Evolutionary conservation across 2,113 vertebrate genomes (phyloP), one percentile per base, ranked within the genome.

Genomic region (Mustela lutreola): DNA sequence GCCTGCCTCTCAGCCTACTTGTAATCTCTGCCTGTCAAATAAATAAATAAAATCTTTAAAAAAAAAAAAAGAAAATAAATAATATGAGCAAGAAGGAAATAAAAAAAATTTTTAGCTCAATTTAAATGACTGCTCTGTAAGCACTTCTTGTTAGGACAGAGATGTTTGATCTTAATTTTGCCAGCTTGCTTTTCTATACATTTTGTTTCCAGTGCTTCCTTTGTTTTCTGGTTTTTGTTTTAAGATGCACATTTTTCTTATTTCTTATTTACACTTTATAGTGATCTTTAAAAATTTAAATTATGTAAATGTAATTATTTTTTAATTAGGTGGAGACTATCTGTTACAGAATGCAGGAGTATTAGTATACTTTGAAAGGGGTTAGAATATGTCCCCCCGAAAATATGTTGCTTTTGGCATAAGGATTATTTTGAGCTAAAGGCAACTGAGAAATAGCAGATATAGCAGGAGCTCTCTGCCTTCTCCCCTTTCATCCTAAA

Each of bases 121-220:
- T 2, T 58, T 58, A 58, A 58, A 58, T 58, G 58, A 58, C 58
- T 58, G 58, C 58, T 22, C 58, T 22, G 56, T 58, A 58, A 58
- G 19, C 58, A 58, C 7, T 58, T 58, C 8, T 58, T 58, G 7
- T 22, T 22, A 58, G 58, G 58, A 58, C 58, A 92, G 50, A 80
- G 65, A 67, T 75, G 48, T 87, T 91, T 93, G 6, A 19, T 65
- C 65, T 82, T 91, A 78, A 75, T 83, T 96, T 93, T 78, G 19
- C 19, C 75, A 71, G 14, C 50, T 63, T 73, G 60, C 22, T 86
- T 42, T 90, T 31, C 76, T 60, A 83, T 12, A 48, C 58, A 45
- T 94, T 94, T 96, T 83, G 28, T 94, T 94, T 95, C 28, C 53
- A 89, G 11, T 56, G 28, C 53, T 33, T 71, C 24, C 15, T 97